These are phyloP conservation scores for Meda fulgida DNA, from an alignment of 2,797 vertebrate species.

Conservation along the genomic window DNA sequence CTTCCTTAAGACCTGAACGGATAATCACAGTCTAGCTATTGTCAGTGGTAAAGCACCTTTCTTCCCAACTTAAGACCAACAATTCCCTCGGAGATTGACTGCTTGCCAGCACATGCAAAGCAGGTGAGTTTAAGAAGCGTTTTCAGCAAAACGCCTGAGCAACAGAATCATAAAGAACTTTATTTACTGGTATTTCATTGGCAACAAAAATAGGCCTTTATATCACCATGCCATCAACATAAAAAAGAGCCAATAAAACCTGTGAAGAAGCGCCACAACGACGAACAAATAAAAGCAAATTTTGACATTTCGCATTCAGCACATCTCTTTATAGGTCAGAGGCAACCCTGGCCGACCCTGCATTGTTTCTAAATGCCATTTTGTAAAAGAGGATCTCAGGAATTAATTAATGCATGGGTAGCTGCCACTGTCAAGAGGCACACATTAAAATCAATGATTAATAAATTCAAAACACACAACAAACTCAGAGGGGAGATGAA, in stretches of 20 bases:
- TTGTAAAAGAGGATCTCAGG: constrained; percentile 78
- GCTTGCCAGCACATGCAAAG: constrained; percentile 77
- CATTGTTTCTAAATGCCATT: constrained; percentile 86
- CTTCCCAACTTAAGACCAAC: constrained; percentile 81
- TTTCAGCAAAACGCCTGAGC: constrained; percentile 76
- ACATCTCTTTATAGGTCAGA: constrained; percentile 84
- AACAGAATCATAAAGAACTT: constrained; percentile 77
- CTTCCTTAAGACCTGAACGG: constrained; percentile 81
- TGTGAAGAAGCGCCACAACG: constrained; percentile 64
- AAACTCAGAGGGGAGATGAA: constrained; percentile 87
- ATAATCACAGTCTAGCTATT: constrained; percentile 82
- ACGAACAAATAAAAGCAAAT: constrained; percentile 85
- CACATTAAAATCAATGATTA: constrained; percentile 88
- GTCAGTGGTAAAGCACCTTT: constrained; percentile 80
- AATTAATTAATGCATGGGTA: constrained; percentile 85
- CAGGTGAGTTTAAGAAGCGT: constrained; percentile 72
- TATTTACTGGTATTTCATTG: constrained; percentile 79
- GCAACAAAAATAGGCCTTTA: constrained; percentile 74
- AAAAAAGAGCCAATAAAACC: constrained; percentile 73
- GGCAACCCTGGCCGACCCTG: constrained; percentile 81
- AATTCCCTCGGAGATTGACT: constrained; percentile 75
- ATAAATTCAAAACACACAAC: constrained; percentile 90
- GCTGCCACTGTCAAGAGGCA: constrained; percentile 85
- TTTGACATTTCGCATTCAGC: constrained; percentile 83
- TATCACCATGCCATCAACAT: constrained; percentile 75